These are phyloP conservation scores for Perognathus longimembris DNA, from an alignment of 2,113 vertebrate genomes.

Conservation along the genomic window DNA sequence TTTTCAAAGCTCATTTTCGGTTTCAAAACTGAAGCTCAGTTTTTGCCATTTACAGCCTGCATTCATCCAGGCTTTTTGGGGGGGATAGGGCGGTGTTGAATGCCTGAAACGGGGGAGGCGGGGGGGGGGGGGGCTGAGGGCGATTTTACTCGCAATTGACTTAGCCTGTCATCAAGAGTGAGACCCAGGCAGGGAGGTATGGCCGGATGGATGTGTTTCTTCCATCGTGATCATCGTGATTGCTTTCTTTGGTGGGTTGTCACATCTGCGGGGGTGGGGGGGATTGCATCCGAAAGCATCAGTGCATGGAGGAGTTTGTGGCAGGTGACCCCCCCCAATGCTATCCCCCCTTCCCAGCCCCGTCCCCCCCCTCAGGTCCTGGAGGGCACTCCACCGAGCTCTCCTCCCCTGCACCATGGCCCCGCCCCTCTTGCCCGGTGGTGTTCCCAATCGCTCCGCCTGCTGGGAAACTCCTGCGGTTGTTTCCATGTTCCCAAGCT, in stretches of 20 bases:
- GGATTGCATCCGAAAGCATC: neutral
- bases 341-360: too few species aligned
- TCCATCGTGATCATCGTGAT: neutral
- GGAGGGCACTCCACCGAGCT: accelerated
- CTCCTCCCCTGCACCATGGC: accelerated
- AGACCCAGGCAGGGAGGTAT: neutral
- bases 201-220: neutral
- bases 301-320: neutral
- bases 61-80: too few species aligned
- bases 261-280: neutral
- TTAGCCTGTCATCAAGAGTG: neutral
- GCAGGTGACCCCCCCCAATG: neutral
- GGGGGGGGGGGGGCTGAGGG: neutral
- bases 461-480: too few species aligned
- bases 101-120: too few species aligned
- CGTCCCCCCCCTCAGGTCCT: too few species aligned
- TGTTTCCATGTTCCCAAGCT: too few species aligned
- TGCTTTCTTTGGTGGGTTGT: neutral
- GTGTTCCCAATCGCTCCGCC: too few species aligned
- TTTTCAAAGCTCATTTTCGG: conserved; percentile 6
- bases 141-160: neutral
- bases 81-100: too few species aligned
- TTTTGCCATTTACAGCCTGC: too few species aligned
- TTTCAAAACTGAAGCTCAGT: too few species aligned
- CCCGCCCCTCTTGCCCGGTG: too few species aligned